Base-by-base conservation (phyloP, 2,113 vertebrate genomes). In the Xenus cinereus region DNA sequence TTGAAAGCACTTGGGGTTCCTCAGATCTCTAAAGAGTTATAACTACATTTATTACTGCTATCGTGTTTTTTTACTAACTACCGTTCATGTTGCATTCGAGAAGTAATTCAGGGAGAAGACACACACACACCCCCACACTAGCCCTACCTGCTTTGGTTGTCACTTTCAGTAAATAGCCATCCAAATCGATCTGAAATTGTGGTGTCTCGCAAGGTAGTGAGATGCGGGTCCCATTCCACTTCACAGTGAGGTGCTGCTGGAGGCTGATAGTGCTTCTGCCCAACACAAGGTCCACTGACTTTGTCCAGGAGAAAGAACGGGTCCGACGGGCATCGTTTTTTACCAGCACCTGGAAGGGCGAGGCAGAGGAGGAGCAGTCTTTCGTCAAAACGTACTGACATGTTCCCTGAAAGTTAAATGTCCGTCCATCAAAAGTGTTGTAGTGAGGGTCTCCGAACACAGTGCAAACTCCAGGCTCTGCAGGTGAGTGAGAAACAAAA, bases 351-450 rank as follows among this genome's bases (percentile, higher is more conserved):
- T 98, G 98, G 93, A 99, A 99, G 98, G 98, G 98, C 1, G 98
- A 98, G 98, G 98, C 98, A 82, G 98, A 98, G 60, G 98, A 98
- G 92, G 97, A 98, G 98, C 99, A 99, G 95, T 99, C 99, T 87
- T 99, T 99, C 0, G 99, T 99, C 98, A 99, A 98, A 73, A 99
- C 98, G 69, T 99, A 99, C 97, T 99, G 99, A 98, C 99, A 99
- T 4, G 99, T 99, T 92, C 99, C 99, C 98, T 99, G 99, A 97
- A 99, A 99, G 99, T 99, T 99, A 98, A 99, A 99, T 90, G 99
- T 99, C 97, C 99, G 98, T 86, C 99, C 99, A 48, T 99, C 99
- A 95, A 99, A 99, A 80, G 99, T 99, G 98, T 99, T 99, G 99
- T 99, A 99, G 98, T 99, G 99, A 63, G 99, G 99, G 93, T 99